A percentile compares a stretch with the other conserved stretches of the same genome.
phyloP scores from a whole-genome alignment of 2,113 vertebrate genomes.

The Heterocephalus glaber region DNA sequence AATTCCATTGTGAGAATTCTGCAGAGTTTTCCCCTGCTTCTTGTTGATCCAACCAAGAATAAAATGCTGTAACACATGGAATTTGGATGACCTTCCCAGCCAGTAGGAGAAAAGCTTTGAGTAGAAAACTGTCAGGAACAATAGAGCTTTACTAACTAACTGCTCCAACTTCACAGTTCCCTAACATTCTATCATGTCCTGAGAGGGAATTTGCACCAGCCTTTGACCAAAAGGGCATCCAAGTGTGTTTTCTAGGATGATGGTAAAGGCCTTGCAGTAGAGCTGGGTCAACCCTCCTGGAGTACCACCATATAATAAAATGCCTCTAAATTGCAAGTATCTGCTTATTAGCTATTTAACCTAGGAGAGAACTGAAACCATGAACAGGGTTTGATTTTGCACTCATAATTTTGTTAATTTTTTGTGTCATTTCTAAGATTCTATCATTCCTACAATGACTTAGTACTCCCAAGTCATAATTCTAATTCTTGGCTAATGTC shows the following conservation, averaged over 20 bases:
- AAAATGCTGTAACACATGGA: background rate
- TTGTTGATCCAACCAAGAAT: background rate
- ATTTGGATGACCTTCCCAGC: background rate
- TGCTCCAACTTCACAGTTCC: background rate
- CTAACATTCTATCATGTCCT: background rate
- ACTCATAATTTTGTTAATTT: background rate
- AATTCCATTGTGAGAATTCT: background rate
- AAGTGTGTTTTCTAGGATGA: background rate
- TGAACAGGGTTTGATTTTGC: background rate
- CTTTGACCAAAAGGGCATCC: background rate
- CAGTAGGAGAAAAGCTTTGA: background rate
- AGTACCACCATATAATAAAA: background rate
- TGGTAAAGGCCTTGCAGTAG: background rate
- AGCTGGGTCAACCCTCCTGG: background rate
- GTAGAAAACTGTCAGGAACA: background rate
- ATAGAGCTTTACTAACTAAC: background rate
- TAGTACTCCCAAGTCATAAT: background rate
- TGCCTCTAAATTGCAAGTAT: background rate
- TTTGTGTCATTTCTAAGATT: background rate
- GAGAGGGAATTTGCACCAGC: background rate
- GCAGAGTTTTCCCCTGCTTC: background rate
- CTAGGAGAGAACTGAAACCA: background rate
- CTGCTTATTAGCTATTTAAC: background rate
- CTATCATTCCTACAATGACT: background rate
- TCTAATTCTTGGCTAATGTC: background rate